These are phyloP conservation scores for Horisme vitalbata DNA, from an alignment of 2,888 invertebrate genomes.

Conservation along the genomic window DNA sequence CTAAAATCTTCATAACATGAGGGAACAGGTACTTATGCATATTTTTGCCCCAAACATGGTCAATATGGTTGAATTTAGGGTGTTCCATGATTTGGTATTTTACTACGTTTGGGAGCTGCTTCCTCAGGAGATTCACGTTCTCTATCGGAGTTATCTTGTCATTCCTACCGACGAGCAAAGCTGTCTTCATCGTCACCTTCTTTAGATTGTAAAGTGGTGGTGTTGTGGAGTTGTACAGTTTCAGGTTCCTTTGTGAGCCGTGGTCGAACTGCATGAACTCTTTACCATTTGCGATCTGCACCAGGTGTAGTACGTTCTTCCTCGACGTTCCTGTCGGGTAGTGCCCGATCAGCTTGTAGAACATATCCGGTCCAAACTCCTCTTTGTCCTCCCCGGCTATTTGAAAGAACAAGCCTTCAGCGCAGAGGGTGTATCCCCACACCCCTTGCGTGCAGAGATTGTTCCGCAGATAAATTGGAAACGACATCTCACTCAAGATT, in stretches of 20 bases:
- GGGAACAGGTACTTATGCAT: constrained; percentile 47
- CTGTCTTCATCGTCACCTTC: constrained; percentile 43
- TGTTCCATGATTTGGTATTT: constrained; percentile 38
- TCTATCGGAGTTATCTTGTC: constrained; percentile 71
- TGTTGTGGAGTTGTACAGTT: constrained; percentile 7
- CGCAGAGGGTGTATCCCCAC: constrained; percentile 24
- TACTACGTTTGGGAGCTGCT: constrained; percentile 43
- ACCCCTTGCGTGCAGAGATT: constrained; percentile 9
- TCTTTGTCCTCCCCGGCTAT: constrained; percentile 72
- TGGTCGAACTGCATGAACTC: constrained; percentile 22
- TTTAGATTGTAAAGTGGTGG: constrained; percentile 21
- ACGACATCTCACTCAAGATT: constrained; percentile 15
- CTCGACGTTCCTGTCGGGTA: constrained; percentile 44
- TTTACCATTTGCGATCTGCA: constrained; percentile 23
- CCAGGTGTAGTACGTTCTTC: constrained; percentile 39
- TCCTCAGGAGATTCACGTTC: constrained; percentile 34
- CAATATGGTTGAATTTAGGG: constrained; percentile 45
- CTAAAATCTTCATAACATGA: constrained; percentile 32
- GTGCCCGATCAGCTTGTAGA: constrained; percentile 37
- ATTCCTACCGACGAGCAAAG: constrained; percentile 71
- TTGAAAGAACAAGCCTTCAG: constrained; percentile 14
- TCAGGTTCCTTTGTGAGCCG: constrained; percentile 13
- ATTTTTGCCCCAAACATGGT: constrained; percentile 44
- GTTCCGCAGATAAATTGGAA: constrained; percentile 7
- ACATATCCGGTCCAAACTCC: constrained; percentile 75